Base-by-base conservation (phyloP, 2,888 invertebrate genomes). In the Dasysyrphus tricinctus region DNA sequence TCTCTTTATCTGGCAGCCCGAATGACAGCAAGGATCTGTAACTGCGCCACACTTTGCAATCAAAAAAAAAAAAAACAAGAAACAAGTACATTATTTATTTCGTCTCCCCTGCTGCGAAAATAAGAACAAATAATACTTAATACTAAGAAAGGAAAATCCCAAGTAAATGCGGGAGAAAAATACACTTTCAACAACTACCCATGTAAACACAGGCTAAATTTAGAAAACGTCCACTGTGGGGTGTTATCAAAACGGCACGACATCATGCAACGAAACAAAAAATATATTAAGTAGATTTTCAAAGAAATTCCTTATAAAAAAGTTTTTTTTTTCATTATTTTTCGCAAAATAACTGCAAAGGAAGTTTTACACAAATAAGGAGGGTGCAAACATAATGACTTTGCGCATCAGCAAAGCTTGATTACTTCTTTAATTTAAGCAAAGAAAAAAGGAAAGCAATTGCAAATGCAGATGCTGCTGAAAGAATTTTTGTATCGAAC, bases 141-240 rank as follows among this genome's bases (percentile, higher is more conserved):
- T 39, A 37, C n/a, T 0, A 19, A 44, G 29, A 29, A 29, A 37
- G 16, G 14, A 29, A 63, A 63, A 63, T 32, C 61, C n/a, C 11
- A 6, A n/a, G 19, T 44, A 47, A 63, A 63, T 44, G 37, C 44
- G 63, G 32, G 63, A 63, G 32, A 63, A 63, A 63, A 39, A 3
- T 32, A 72, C 24, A 57, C 57, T 72, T 47, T 57, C 47, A 32
- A 72, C 47, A 44, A 44, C 63, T 32, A 61, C 7, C 19, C 39
- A 39, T 54, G 39, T 72, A 57, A 34, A 56, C 42, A 14, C 9
- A 34, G 34, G 44, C 72, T 72, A 72, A 72, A 72, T 59, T 72
- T 72, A 59, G 72, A 72, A 72, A 72, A 72, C 32, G 72, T 34
- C 72, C 72, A 72, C 44, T 72, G 72, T 72, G 72, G 72, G 57